phyloP scores from a whole-genome alignment of 92 coral and sea anemone genomes.

The Porites rus region DNA sequence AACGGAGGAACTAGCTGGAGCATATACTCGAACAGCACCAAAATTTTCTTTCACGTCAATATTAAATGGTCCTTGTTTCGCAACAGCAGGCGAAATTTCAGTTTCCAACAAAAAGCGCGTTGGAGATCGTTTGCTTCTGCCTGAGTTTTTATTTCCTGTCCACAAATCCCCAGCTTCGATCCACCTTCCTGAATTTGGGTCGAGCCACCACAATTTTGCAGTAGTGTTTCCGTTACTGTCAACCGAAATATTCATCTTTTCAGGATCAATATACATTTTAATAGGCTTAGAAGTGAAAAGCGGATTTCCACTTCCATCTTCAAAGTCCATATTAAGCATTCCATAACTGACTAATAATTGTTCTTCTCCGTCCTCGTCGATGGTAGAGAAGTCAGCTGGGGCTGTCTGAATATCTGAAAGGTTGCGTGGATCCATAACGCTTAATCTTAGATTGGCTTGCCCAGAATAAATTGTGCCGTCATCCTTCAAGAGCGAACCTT shows the following conservation, averaged over 20 bases:
- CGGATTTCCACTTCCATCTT: conserved; percentile 50
- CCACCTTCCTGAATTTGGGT: conserved; percentile 73
- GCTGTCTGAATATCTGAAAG: conserved; percentile 61
- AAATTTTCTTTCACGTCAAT: conserved; percentile 7
- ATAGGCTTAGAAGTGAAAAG: conserved; percentile 50
- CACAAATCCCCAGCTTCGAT: background rate
- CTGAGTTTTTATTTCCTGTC: background rate
- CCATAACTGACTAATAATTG: conserved; percentile 63
- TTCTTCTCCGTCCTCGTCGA: conserved; percentile 63
- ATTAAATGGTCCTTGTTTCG: background rate
- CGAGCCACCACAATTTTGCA: conserved; percentile 67
- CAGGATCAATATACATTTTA: conserved; percentile 59
- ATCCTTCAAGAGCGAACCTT: conserved; percentile 50
- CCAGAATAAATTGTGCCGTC: conserved; percentile 63
- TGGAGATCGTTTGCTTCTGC: background rate
- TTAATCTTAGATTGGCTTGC: conserved; percentile 40
- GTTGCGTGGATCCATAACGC: conserved; percentile 69
- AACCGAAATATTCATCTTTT: conserved; percentile 38
- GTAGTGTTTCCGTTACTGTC: conserved; percentile 15
- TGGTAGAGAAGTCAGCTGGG: conserved; percentile 68
- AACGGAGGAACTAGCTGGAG: conserved; percentile 2
- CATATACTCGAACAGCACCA: conserved; percentile 21
- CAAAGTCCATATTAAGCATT: conserved; percentile 62
- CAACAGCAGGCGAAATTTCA: conserved; percentile 13
- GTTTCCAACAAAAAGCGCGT: conserved; percentile 12